Percentiles rank a stretch among this genome's conserved stretches.
These are phyloP conservation scores for Homarus americanus DNA, from an alignment of 1,140 invertebrate species.

Conservation along the genomic window DNA sequence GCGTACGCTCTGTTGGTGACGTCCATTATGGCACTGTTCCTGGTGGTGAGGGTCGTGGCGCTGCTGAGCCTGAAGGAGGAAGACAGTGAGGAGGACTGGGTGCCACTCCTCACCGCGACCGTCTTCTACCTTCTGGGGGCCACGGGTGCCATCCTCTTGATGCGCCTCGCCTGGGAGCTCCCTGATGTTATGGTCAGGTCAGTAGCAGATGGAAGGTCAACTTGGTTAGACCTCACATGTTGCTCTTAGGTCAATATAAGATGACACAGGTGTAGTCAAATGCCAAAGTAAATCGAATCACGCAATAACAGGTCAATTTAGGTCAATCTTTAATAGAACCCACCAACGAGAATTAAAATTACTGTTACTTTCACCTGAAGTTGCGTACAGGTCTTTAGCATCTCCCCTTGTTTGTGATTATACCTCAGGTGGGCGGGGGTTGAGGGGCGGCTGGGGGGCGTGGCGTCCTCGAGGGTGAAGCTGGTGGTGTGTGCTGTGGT, in stretches of 20 bases:
- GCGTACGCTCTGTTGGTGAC: constrained; percentile 19
- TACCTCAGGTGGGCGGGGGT: neutral
- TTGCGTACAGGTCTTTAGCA: too few species aligned
- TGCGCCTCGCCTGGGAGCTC: neutral
- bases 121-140: constrained; percentile 17
- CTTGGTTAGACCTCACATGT: too few species aligned
- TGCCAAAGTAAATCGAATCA: too few species aligned
- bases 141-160: neutral
- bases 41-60: constrained; percentile 4
- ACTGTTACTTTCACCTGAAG: too few species aligned
- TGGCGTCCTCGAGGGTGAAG: neutral
- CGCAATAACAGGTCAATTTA: too few species aligned
- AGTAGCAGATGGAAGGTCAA: too few species aligned
- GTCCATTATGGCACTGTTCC: neutral
- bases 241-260: too few species aligned
- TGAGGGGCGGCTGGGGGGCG: neutral
- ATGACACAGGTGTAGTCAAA: too few species aligned
- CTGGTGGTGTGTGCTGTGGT: neutral
- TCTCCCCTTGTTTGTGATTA: too few species aligned
- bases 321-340: too few species aligned
- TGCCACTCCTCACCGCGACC: constrained; percentile 25
- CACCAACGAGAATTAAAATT: too few species aligned
- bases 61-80: neutral
- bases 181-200: constrained; percentile 8
- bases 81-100: constrained; percentile 1